A percentile compares a stretch with the other conserved stretches of the same genome.
Conservation (phyloP, 2,113 vertebrate genomes). For the Agapornis roseicollis region DNA sequence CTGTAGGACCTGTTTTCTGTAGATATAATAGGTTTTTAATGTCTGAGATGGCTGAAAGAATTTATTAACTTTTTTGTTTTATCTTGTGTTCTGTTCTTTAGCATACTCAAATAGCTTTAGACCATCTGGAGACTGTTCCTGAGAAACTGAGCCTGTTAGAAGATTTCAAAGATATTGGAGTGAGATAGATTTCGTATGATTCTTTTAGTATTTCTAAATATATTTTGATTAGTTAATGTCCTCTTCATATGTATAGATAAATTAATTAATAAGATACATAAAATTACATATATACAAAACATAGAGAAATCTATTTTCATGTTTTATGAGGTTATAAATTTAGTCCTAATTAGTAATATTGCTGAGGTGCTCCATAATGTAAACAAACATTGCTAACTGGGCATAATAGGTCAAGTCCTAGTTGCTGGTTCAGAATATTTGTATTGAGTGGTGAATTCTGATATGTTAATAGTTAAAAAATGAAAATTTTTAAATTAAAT, state of each 20-base stretch:
- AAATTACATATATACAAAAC: not conserved
- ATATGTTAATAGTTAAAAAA: not conserved
- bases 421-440: not conserved
- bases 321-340: not conserved
- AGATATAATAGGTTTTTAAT: not conserved
- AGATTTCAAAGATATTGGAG: slow-evolving; percentile 83
- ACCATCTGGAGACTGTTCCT: slow-evolving; percentile 90
- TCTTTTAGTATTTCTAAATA: slow-evolving; percentile 50
- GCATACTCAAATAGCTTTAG: slow-evolving; percentile 86
- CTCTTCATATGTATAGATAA: not conserved
- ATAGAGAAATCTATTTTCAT: not conserved
- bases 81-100: slow-evolving; percentile 68
- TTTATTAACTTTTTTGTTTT: slow-evolving; percentile 30
- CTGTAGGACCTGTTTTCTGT: not conserved
- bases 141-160: slow-evolving; percentile 87
- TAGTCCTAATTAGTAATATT: not conserved
- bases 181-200: slow-evolving; percentile 71
- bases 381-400: not conserved
- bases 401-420: not conserved
- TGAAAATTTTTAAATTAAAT: not conserved
- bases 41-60: not conserved
- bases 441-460: not conserved
- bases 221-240: slow-evolving; percentile 13
- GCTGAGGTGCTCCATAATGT: not conserved
- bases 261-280: not conserved